phyloP scores from a whole-genome alignment of 2,113 vertebrate species.

The Scytalopus superciliaris region DNA sequence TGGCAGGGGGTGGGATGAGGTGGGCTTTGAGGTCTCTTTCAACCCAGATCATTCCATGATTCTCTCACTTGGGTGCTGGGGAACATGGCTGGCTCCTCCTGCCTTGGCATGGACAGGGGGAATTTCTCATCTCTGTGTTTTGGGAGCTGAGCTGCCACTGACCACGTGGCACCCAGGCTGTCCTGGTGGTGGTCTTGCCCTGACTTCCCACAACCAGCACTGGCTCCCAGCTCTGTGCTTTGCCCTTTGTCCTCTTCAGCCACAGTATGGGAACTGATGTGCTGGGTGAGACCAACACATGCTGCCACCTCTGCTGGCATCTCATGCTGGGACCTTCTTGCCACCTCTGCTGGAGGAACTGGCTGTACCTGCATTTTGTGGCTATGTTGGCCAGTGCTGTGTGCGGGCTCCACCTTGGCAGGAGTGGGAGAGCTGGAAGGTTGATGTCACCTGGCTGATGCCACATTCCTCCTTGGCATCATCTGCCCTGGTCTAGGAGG shows the following conservation, averaged over 20 bases:
- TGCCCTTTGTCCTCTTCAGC: not conserved
- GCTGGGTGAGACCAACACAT: fast-evolving
- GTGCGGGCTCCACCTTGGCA: not conserved
- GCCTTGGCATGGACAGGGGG: not conserved
- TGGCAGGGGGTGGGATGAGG: fast-evolving
- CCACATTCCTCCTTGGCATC: not conserved
- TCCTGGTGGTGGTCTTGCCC: fast-evolving
- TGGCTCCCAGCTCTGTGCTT: fast-evolving
- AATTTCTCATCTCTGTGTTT: not conserved
- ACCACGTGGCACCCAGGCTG: fast-evolving
- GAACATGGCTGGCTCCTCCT: not conserved
- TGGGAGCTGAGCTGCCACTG: not conserved
- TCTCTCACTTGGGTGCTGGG: not conserved
- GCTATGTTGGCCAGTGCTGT: fast-evolving
- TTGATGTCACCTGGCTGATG: not conserved
- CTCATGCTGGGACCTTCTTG: not conserved
- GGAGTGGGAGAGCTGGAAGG: not conserved
- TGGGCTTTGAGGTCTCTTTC: not conserved
- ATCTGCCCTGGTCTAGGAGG: not conserved
- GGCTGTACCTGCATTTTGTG: not conserved
- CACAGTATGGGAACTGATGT: not conserved
- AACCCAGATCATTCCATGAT: not conserved
- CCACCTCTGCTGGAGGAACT: not conserved
- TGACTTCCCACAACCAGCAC: fast-evolving
- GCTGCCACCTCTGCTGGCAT: not conserved